Conservation (phyloP, 2,888 invertebrate species). For the Heliconius ismenius region DNA sequence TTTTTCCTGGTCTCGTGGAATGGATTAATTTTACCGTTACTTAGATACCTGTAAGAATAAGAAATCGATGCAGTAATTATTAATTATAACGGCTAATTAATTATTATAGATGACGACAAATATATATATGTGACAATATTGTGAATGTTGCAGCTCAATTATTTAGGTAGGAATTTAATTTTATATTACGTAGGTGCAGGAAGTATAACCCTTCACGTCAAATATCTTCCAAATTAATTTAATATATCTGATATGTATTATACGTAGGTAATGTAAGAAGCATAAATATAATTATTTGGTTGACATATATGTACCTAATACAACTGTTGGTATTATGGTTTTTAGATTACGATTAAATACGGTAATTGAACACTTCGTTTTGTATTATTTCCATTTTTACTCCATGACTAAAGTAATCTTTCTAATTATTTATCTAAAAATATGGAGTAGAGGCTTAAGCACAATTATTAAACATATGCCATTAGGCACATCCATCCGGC, state of each 20-base stretch:
- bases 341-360: conserved; percentile 9
- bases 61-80: not conserved
- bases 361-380: not conserved
- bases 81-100: not conserved
- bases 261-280: conserved; percentile 1
- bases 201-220: not conserved
- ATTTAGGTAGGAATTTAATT: conserved; percentile 6
- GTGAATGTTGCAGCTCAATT: conserved; percentile 9
- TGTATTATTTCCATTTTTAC: not conserved
- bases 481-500: not conserved
- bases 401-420: not conserved
- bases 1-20: no score
- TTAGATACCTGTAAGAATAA: not conserved
- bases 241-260: not conserved
- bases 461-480: not conserved
- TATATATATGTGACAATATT: not conserved
- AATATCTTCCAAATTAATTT: conserved; percentile 5
- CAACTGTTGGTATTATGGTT: not conserved
- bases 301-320: not conserved
- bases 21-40: no score
- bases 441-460: not conserved
- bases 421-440: not conserved
- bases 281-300: not conserved
- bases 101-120: not conserved
- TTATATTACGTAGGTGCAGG: not conserved